These are phyloP conservation scores for Strigamia crassipes DNA, from an alignment of 2,888 invertebrate species.

Conservation along the genomic window DNA sequence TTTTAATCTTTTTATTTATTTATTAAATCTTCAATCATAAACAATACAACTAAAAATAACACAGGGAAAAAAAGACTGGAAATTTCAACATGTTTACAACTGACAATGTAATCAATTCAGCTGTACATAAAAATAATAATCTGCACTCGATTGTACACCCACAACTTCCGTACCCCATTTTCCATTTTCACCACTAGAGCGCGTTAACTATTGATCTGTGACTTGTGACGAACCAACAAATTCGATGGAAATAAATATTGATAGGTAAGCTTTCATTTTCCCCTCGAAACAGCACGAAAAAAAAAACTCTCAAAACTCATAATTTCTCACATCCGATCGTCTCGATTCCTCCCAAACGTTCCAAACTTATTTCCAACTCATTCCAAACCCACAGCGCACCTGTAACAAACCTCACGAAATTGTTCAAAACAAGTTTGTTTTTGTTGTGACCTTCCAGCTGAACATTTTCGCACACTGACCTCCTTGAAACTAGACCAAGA, in stretches of 20 bases:
- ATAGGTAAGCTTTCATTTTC: neutral
- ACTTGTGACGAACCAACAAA: slow-evolving; percentile 13
- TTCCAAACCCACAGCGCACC: neutral
- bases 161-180: neutral
- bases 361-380: neutral
- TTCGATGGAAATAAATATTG: slow-evolving; percentile 15
- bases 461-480: slow-evolving; percentile 32
- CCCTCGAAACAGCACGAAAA: neutral
- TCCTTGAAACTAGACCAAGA: neutral
- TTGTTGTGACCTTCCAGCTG: slow-evolving; percentile 16
- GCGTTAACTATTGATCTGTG: slow-evolving; percentile 12
- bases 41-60: too few species aligned
- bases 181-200: neutral
- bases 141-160: neutral
- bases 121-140: too few species aligned
- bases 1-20: too few species aligned
- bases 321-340: neutral
- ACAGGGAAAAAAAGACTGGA: too few species aligned
- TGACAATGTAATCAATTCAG: too few species aligned
- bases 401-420: neutral
- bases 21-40: too few species aligned
- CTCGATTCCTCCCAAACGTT: neutral
- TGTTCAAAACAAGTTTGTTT: slow-evolving; percentile 22
- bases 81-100: too few species aligned
- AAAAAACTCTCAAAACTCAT: neutral